A percentile compares a stretch with the other conserved stretches of the same genome.
These are phyloP conservation scores for Pandemis corylana DNA, from an alignment of 2,888 invertebrate species.

Conservation along the genomic window DNA sequence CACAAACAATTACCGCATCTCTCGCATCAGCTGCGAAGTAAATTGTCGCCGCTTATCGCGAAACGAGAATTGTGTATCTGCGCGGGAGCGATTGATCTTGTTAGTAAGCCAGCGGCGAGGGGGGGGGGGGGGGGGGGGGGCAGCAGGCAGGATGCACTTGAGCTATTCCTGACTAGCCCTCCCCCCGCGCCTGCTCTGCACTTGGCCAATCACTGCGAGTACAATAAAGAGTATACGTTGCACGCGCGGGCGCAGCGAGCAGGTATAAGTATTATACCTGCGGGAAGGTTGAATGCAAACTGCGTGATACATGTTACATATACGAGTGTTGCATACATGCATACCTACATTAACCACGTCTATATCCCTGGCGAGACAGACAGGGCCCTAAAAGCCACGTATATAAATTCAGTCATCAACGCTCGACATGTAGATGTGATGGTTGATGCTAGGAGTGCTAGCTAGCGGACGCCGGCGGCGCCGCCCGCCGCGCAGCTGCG, in stretches of 20 bases:
- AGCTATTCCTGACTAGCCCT: neutral
- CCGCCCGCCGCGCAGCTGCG: slow-evolving; percentile 1
- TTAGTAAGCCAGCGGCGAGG: neutral
- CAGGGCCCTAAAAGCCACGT: no score
- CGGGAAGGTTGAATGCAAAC: neutral
- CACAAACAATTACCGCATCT: neutral
- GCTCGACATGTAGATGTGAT: neutral
- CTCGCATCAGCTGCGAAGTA: neutral
- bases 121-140: neutral
- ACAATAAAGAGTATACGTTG: neutral
- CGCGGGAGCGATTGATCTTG: neutral
- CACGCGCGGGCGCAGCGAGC: neutral
- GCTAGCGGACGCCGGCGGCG: neutral
- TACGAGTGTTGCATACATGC: no score
- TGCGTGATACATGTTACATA: neutral
- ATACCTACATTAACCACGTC: no score
- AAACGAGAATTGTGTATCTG: neutral
- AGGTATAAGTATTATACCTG: neutral
- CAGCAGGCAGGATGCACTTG: slow-evolving; percentile 2
- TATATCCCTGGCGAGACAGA: no score
- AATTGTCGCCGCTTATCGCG: neutral
- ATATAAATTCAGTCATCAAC: neutral
- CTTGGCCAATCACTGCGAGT: neutral
- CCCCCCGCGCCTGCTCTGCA: neutral
- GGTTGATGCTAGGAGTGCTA: no score